These are phyloP conservation scores for Hedychridium roseum DNA, from an alignment of 2,888 invertebrate species.

Conservation along the genomic window DNA sequence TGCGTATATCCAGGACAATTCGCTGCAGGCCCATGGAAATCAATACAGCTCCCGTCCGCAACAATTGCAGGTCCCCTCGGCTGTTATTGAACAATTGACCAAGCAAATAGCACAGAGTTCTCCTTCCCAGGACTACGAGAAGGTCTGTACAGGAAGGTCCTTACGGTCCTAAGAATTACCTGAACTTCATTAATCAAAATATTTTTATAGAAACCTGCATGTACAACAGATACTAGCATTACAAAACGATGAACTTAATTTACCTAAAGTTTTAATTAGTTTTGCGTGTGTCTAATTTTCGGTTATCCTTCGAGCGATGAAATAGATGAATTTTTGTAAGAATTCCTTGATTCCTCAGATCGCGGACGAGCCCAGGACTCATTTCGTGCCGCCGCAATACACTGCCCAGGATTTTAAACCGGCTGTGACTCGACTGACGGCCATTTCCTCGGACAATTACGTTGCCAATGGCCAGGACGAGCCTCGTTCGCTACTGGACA, in stretches of 20 bases:
- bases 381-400: constrained; percentile 45
- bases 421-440: constrained; percentile 29
- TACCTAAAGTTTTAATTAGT: too few species aligned
- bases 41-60: constrained; percentile 37
- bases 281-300: too few species aligned
- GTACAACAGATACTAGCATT: too few species aligned
- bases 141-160: constrained; percentile 30
- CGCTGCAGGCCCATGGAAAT: constrained; percentile 32
- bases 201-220: too few species aligned
- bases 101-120: constrained; percentile 37
- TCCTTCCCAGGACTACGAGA: constrained; percentile 42
- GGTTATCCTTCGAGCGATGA: too few species aligned
- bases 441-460: constrained; percentile 33
- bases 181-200: too few species aligned
- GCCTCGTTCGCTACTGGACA: constrained; percentile 66
- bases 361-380: constrained; percentile 32
- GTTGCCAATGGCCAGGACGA: constrained; percentile 43
- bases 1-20: constrained; percentile 49
- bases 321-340: neutral
- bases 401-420: constrained; percentile 48
- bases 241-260: too few species aligned
- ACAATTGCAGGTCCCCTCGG: constrained; percentile 37
- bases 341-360: constrained; percentile 26
- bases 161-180: too few species aligned
- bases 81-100: constrained; percentile 36